phyloP scores from a whole-genome alignment of 2,113 vertebrate species.

The Castor canadensis region DNA sequence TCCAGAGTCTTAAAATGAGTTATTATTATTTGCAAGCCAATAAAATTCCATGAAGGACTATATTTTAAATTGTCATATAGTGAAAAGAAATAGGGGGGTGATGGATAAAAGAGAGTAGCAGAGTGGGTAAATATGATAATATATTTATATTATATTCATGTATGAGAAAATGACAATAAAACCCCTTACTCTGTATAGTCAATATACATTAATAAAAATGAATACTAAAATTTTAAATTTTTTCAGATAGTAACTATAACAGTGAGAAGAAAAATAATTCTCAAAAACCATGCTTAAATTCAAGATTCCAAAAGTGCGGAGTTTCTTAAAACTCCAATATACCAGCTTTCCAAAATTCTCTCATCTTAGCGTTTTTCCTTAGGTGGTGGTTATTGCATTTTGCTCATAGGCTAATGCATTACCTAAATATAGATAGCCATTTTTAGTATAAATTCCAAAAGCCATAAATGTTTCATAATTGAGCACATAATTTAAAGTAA shows the following conservation, averaged over 20 bases:
- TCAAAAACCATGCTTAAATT: neutral
- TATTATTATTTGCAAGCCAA: constrained; percentile 7
- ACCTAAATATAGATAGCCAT: constrained; percentile 78
- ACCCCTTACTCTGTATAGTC: no score
- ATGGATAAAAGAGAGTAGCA: no score
- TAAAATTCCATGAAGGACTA: neutral
- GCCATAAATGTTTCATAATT: constrained; percentile 80
- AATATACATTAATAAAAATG: no score
- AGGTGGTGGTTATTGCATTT: constrained; percentile 51
- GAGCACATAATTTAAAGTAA: constrained; percentile 75
- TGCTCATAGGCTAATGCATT: constrained; percentile 71
- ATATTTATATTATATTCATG: no score
- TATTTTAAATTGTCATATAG: constrained; percentile 32
- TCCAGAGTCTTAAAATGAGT: neutral
- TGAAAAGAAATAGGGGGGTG: no score
- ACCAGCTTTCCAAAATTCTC: constrained; percentile 35
- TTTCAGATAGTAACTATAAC: neutral
- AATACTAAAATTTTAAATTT: no score
- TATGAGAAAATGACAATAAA: no score
- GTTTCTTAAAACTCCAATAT: neutral
- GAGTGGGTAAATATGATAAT: no score
- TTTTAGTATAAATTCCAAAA: constrained; percentile 79
- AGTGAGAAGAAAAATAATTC: neutral
- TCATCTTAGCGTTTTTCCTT: constrained; percentile 35
- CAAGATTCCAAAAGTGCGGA: constrained; percentile 31